Evolutionary conservation across 2,113 vertebrate species (phyloP).

Genomic region (Mastomys natalensis): DNA sequence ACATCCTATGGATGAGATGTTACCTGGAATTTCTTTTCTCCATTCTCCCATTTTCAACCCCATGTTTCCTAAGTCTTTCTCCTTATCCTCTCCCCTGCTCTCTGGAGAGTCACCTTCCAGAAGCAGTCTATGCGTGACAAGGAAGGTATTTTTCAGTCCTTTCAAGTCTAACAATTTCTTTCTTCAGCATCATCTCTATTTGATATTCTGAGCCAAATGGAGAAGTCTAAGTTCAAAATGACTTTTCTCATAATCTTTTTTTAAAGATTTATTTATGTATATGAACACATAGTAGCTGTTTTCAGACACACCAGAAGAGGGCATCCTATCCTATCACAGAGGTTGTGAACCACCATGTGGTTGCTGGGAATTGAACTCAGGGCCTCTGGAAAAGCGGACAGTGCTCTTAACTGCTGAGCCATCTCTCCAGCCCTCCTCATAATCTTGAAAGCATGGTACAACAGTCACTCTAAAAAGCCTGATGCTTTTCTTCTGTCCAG

Average conservation of each 20-base stretch:
- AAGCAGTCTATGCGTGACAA: neutral
- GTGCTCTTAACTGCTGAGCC: no score
- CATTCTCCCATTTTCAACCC: neutral
- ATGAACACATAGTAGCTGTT: no score
- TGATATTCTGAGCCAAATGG: neutral
- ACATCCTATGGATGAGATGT: neutral
- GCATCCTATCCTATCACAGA: no score
- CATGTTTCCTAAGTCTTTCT: slow-evolving; percentile 7
- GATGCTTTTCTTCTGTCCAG: slow-evolving; percentile 1
- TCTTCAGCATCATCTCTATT: neutral
- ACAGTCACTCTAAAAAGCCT: neutral
- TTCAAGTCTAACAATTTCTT: neutral
- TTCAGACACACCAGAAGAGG: no score
- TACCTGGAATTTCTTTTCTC: slow-evolving; percentile 33
- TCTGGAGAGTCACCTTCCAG: neutral
- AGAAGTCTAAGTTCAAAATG: neutral
- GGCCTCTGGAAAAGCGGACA: no score
- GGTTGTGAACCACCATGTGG: no score
- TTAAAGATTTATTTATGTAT: no score
- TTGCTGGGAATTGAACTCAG: no score
- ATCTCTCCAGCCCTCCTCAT: neutral
- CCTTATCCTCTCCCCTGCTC: slow-evolving; percentile 17
- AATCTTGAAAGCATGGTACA: slow-evolving; percentile 11
- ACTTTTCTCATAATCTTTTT: slow-evolving; percentile 34
- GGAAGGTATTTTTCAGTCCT: neutral